Evolutionary conservation across 2,113 vertebrate species (phyloP), one percentile per base, ranked within the genome.

Genomic region (Prinia subflava): DNA sequence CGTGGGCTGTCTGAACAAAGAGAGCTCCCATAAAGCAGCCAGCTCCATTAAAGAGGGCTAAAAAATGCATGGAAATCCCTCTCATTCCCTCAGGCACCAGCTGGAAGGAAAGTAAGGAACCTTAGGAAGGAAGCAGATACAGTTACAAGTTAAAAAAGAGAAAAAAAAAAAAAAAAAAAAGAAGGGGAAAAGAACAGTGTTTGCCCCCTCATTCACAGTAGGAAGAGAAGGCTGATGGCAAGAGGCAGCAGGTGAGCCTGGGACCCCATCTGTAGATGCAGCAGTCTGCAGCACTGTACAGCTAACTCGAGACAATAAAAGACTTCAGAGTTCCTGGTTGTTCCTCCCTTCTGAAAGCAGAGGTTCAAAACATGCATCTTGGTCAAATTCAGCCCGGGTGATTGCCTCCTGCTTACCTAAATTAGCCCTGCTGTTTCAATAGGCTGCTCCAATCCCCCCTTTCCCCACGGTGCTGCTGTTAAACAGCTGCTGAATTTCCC

Each of bases 1-100:
- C 35, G 67, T 99, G 98, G 47, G 97, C 90, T 81, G 98, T 85
- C 90, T 98, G 98, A 92, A 99, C 97, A 90, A 99, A 96, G 62
- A 99, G 91, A 15, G 99, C 99, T 64, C 98, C 99, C 13, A 98
- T 56, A 86, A 99, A 99, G 87, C 98, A 99, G 68, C 98, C 99
- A 56, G 98, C 97, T 96, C 98, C 99, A 35, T 98, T 99, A 95
- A 98, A 98, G n/a, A 99, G 97, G 9, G 98, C 98, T 94, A 99
- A 98, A 83, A 99, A 98, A 93, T 98, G 98, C 97, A 98, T 97
- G 73, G 98, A 98, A 63, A 98, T 98, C 41, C 98, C 98, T 97
- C 98, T 98, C 80, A 99, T 95, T 89, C 98, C 97, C 78, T 94
- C 97, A 9, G 99, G 99, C 30, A 98, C 98, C 87, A 99, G 97